phyloP scores from a whole-genome alignment of 2,113 vertebrate species.

The Piliocolobus tephrosceles region DNA sequence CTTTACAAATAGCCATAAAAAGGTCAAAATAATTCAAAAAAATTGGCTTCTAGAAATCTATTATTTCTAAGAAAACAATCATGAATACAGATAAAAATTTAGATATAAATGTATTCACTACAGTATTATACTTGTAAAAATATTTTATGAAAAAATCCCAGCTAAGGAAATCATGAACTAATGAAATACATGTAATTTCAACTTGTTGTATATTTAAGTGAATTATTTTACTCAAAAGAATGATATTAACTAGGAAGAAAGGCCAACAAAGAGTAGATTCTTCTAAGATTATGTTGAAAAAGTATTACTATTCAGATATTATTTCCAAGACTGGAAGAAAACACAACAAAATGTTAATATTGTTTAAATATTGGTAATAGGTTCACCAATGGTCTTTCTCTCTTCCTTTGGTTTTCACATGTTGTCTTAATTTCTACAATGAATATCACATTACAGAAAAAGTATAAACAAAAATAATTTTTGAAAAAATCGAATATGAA shows the following conservation, averaged over 20 bases:
- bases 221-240: constrained; percentile 20
- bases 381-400: background rate
- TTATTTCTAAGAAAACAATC: background rate
- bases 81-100: background rate
- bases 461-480: background rate
- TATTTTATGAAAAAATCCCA: background rate
- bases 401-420: background rate
- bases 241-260: background rate
- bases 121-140: background rate
- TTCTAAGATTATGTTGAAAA: background rate
- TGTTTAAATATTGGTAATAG: background rate
- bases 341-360: background rate
- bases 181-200: background rate
- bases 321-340: background rate
- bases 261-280: background rate
- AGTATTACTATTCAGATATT: background rate
- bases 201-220: background rate
- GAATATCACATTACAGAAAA: background rate
- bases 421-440: background rate
- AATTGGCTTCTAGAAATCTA: background rate
- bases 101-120: background rate
- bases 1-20: background rate
- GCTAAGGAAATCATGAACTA: background rate
- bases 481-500: background rate
- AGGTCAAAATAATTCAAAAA: background rate